These are phyloP conservation scores for Drosophila nannoptera DNA, from an alignment of 1,140 invertebrate species.

Conservation along the genomic window DNA sequence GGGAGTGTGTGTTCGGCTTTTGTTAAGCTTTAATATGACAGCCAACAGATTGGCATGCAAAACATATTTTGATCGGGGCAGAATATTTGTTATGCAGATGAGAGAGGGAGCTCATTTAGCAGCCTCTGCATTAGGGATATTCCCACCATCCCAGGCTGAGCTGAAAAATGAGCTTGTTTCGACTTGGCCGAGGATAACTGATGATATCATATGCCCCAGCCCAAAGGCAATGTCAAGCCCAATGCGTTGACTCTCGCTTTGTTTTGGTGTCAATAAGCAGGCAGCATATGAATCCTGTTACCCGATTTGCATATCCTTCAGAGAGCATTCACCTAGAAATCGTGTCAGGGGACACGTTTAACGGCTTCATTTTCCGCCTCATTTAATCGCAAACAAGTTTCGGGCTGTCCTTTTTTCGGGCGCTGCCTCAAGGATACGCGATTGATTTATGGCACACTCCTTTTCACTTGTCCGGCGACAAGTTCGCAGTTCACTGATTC, in stretches of 20 bases:
- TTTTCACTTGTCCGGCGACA: conserved; percentile 62
- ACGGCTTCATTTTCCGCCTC: conserved; percentile 77
- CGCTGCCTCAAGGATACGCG: conserved; percentile 32
- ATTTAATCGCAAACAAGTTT: conserved; percentile 76
- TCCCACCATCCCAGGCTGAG: no score
- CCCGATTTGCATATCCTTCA: conserved; percentile 59
- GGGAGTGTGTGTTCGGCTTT: conserved; percentile 23
- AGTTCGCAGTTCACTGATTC: conserved; percentile 66
- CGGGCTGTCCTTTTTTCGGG: conserved; percentile 7
- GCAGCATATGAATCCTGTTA: conserved; percentile 3
- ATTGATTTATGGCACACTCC: conserved; percentile 70
- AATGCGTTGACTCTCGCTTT: background rate
- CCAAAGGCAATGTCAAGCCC: no score
- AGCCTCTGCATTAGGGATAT: background rate
- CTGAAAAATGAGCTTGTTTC: no score
- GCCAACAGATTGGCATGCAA: conserved; percentile 55
- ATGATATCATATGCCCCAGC: no score
- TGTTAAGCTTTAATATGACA: conserved; percentile 75
- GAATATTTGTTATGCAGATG: conserved; percentile 32
- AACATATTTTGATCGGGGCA: conserved; percentile 53
- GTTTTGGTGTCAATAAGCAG: conserved; percentile 8
- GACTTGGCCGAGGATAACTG: no score
- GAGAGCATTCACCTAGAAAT: conserved; percentile 21
- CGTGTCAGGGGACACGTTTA: conserved; percentile 67
- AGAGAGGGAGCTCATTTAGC: background rate